Base-by-base conservation (phyloP, 2,113 vertebrate species). In the Athene cunicularia region DNA sequence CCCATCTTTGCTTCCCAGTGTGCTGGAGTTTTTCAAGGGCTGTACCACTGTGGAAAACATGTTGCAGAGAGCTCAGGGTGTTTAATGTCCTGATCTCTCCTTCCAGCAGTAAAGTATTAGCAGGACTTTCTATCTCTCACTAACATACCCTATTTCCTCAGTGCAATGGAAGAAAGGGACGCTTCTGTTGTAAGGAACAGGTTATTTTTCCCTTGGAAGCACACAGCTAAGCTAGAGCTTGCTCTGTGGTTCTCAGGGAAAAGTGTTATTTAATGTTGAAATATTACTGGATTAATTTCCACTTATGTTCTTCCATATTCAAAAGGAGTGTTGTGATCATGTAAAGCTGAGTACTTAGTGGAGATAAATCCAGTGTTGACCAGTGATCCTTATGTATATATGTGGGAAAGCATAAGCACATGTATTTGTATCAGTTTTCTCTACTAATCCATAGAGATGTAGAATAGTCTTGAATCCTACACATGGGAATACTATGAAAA, bases 171-270 rank as follows among this genome's bases (percentile, higher is more conserved):
- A 88, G 64, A 71, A 63, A 74, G 30, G 85, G 66, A 71, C 85
- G 11, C 12, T 63, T 75, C 37, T 82, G n/a, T 47, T 41, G 28
- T 22, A 56, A 63, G 62, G 66, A 83, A 9, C 12, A 39, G 37
- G 39, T 64, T 90, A 49, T 92, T 93, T 95, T 88, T 90, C 63
- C 35, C 52, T 23, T 62, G 35, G 60, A 89, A 76, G 62, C 50
- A 77, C 45, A 53, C 0, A 0, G 37, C 59, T 91, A 32, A 84
- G 50, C 56, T 77, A 14, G 21, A 88, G n/a, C 37, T 75, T 70
- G 35, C 53, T 80, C 21, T 91, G 56, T 43, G 37, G 10, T 39
- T 79, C 73, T 87, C 64, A 35, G 17, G 43, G 66, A 45, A 35
- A 95, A 87, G 37, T 41, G 59, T 76, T 83, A 62, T 74, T 86